Conservation (phyloP, 2,888 invertebrate genomes). For the Tinea semifulvella region DNA sequence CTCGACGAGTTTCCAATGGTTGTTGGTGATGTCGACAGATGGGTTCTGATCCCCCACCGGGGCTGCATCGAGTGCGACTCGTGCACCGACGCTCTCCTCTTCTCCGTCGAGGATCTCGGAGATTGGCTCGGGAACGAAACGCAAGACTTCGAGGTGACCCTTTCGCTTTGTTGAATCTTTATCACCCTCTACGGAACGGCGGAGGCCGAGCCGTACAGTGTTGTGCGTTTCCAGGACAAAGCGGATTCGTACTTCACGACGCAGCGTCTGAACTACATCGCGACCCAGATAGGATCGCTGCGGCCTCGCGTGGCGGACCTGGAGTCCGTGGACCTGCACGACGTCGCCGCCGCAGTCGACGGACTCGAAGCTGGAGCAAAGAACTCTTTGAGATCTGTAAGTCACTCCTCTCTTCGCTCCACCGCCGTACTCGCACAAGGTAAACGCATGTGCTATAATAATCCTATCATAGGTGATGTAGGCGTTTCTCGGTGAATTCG, state of each 20-base stretch:
- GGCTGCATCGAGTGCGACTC: slow-evolving; percentile 94
- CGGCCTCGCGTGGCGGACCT: slow-evolving; percentile 73
- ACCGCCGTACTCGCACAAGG: too few relatives aligned
- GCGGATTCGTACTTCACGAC: slow-evolving; percentile 90
- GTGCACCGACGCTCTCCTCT: slow-evolving; percentile 89
- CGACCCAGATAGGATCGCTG: slow-evolving; percentile 74
- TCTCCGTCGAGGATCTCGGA: slow-evolving; percentile 82
- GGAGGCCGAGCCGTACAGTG: too few relatives aligned
- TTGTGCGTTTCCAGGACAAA: slow-evolving; percentile 73
- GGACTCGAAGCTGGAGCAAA: slow-evolving; percentile 70
- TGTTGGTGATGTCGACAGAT: too few relatives aligned
- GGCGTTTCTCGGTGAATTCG: too few relatives aligned
- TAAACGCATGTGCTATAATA: too few relatives aligned
- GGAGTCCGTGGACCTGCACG: slow-evolving; percentile 71
- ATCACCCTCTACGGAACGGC: too few relatives aligned
- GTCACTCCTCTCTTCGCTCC: too few relatives aligned
- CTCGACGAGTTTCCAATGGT: too few relatives aligned
- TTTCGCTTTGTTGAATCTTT: too few relatives aligned
- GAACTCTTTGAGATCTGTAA: slow-evolving; percentile 61
- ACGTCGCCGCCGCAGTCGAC: slow-evolving; percentile 69
- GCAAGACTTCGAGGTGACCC: slow-evolving; percentile 74
- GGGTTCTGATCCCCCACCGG: slow-evolving; percentile 83
- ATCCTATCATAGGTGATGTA: too few relatives aligned
- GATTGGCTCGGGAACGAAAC: slow-evolving; percentile 76
- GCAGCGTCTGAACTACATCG: slow-evolving; percentile 82